Conservation (phyloP, 2,797 vertebrate species). For the Takifugu rubripes region DNA sequence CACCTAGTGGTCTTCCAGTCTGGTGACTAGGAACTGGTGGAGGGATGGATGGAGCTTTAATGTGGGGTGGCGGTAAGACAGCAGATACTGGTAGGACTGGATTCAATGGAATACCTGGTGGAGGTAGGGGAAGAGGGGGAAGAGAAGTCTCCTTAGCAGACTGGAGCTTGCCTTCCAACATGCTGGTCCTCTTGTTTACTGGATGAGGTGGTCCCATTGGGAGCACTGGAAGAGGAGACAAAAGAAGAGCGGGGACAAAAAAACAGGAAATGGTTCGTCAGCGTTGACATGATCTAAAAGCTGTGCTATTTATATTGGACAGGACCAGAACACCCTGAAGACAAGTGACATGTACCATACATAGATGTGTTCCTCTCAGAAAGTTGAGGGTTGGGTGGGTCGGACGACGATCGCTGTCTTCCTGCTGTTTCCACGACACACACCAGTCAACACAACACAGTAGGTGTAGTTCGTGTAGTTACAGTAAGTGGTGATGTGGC, state of each 20-base stretch:
- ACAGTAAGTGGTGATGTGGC: not conserved
- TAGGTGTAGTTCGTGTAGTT: not conserved
- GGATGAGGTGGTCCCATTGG: slow-evolving; percentile 72
- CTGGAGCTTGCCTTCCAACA: slow-evolving; percentile 73
- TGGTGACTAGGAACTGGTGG: slow-evolving; percentile 75
- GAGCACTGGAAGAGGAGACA: slow-evolving; percentile 18
- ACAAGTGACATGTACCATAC: slow-evolving; percentile 77
- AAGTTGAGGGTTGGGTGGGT: slow-evolving; percentile 84
- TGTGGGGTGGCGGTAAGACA: slow-evolving; percentile 42
- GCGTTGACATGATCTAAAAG: not conserved
- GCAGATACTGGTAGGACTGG: slow-evolving; percentile 3
- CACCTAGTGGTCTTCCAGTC: slow-evolving; percentile 57
- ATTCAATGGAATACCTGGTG: slow-evolving; percentile 18
- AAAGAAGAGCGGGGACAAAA: not conserved
- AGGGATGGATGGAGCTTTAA: slow-evolving; percentile 61
- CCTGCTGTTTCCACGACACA: slow-evolving; percentile 73
- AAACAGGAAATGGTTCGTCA: not conserved
- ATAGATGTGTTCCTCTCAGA: slow-evolving; percentile 84
- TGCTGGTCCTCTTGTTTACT: slow-evolving; percentile 71
- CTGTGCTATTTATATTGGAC: not conserved
- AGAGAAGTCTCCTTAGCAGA: slow-evolving; percentile 68
- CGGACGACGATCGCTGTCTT: slow-evolving; percentile 91
- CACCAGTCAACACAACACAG: not conserved
- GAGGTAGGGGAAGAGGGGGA: slow-evolving; percentile 55
- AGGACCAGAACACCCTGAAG: no score